Percentiles rank a stretch among this genome's conserved stretches.
These are phyloP conservation scores for Bovichtus diacanthus DNA, from an alignment of 2,797 vertebrate genomes.

Conservation along the genomic window DNA sequence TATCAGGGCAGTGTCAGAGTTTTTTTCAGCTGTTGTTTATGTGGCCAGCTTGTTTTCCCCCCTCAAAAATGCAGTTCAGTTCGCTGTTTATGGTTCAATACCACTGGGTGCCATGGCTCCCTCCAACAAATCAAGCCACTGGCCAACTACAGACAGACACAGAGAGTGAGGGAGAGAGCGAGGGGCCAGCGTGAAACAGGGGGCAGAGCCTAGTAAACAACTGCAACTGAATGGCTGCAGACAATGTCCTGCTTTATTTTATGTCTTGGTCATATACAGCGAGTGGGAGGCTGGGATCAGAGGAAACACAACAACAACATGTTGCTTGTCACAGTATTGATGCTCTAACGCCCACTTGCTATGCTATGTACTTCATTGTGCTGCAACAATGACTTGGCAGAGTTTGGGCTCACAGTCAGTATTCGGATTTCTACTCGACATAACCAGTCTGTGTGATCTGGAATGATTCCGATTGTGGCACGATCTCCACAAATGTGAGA, in stretches of 20 bases:
- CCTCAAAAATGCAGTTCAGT: slow-evolving; percentile 72
- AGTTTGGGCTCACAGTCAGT: slow-evolving; percentile 23
- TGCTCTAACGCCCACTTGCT: slow-evolving; percentile 45
- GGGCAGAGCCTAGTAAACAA: slow-evolving; percentile 62
- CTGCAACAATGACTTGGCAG: slow-evolving; percentile 62
- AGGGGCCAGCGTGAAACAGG: slow-evolving; percentile 31
- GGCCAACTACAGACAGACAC: slow-evolving; percentile 34
- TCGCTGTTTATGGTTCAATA: slow-evolving; percentile 73
- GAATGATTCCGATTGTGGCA: slow-evolving; percentile 15
- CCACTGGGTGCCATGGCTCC: slow-evolving; percentile 76
- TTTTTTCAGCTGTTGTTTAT: slow-evolving; percentile 60
- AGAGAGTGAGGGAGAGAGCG: slow-evolving; percentile 9
- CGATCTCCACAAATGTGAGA: background rate
- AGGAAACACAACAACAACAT: slow-evolving; percentile 52
- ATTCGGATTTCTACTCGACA: slow-evolving; percentile 32
- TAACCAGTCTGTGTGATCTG: slow-evolving; percentile 34
- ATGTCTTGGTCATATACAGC: slow-evolving; percentile 46
- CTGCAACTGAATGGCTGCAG: slow-evolving; percentile 43
- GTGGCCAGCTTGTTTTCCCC: slow-evolving; percentile 63
- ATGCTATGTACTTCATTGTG: slow-evolving; percentile 56
- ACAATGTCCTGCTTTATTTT: slow-evolving; percentile 74
- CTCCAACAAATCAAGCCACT: slow-evolving; percentile 75
- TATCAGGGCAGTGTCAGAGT: background rate
- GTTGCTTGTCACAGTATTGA: slow-evolving; percentile 51
- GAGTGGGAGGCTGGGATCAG: slow-evolving; percentile 52